Percentiles rank a stretch among this genome's conserved stretches.
Conservation (phyloP, 1,140 invertebrate genomes). For the Orius laevigatus region DNA sequence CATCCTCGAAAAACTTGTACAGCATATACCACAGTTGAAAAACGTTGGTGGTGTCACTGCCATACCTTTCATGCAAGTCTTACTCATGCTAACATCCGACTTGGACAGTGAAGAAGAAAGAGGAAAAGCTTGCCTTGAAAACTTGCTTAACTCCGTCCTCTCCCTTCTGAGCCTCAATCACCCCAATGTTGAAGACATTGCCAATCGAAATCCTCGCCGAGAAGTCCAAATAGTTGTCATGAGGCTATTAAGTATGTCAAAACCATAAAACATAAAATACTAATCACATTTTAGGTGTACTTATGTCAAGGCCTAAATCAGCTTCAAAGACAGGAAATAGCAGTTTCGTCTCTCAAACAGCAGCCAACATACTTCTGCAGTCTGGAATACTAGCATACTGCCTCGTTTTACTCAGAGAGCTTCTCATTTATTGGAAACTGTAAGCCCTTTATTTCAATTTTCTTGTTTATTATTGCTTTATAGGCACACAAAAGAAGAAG, state of each 20-base stretch:
- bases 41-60: constrained; percentile 58
- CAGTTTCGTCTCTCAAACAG: constrained; percentile 52
- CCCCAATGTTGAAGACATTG: constrained; percentile 34
- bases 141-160: constrained; percentile 54
- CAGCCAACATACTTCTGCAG: constrained; percentile 58
- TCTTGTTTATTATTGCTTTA: constrained; percentile 1
- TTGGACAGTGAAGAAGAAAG: constrained; percentile 68
- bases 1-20: constrained; percentile 44
- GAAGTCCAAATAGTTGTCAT: constrained; percentile 82
- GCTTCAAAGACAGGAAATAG: constrained; percentile 45
- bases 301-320: constrained; percentile 53
- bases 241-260: constrained; percentile 48
- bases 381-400: constrained; percentile 70
- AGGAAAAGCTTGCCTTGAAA: constrained; percentile 58
- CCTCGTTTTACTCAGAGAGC: constrained; percentile 54
- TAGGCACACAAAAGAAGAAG: constrained; percentile 33
- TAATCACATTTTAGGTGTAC: constrained; percentile 34
- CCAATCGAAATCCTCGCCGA: constrained; percentile 40
- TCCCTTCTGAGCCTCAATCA: constrained; percentile 60
- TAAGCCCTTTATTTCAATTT: constrained; percentile 21
- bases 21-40: constrained; percentile 41
- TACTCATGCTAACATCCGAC: constrained; percentile 80
- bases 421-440: constrained; percentile 71
- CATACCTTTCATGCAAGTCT: constrained; percentile 79
- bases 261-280: background rate